Percentiles rank a stretch among this genome's conserved stretches.
Conservation (phyloP, 2,888 invertebrate genomes). For the Salpingus planirostris region DNA sequence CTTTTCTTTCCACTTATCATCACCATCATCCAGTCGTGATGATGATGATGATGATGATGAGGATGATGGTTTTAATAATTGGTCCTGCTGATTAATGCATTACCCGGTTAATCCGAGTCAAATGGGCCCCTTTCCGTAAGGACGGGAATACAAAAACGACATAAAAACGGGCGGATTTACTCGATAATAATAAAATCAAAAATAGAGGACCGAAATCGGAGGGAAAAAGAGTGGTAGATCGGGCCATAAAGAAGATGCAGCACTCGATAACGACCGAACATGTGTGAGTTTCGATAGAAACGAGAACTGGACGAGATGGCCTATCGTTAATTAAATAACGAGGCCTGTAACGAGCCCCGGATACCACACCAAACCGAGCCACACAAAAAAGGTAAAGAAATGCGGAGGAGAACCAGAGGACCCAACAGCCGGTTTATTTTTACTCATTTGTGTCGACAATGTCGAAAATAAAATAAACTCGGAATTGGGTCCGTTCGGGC, state of each 20-base stretch:
- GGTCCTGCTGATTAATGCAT: conserved; percentile 27
- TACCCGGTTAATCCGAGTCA: conserved; percentile 31
- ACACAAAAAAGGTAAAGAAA: too few species aligned
- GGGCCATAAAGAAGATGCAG: conserved; percentile 35
- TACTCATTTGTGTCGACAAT: conserved; percentile 37
- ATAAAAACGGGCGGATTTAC: too few species aligned
- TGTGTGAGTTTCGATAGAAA: conserved; percentile 42
- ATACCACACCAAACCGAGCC: too few species aligned
- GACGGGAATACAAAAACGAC: too few species aligned
- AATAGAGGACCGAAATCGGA: conserved; percentile 29
- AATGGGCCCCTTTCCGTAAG: conserved; percentile 29
- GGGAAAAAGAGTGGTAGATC: conserved; percentile 26
- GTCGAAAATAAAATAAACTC: conserved; percentile 34
- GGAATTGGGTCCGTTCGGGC: too few species aligned
- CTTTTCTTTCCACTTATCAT: too few species aligned
- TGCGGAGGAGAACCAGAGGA: conserved; percentile 31
- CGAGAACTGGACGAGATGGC: conserved; percentile 34
- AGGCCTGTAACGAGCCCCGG: conserved; percentile 35
- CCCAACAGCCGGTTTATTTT: too few species aligned
- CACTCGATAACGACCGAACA: conserved; percentile 39
- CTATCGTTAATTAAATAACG: conserved; percentile 43
- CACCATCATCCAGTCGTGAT: too few species aligned
- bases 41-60: too few species aligned
- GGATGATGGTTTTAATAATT: too few species aligned
- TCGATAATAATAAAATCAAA: too few species aligned